These are phyloP conservation scores for Cossypha caffra DNA, from an alignment of 2,797 vertebrate species.

Conservation along the genomic window DNA sequence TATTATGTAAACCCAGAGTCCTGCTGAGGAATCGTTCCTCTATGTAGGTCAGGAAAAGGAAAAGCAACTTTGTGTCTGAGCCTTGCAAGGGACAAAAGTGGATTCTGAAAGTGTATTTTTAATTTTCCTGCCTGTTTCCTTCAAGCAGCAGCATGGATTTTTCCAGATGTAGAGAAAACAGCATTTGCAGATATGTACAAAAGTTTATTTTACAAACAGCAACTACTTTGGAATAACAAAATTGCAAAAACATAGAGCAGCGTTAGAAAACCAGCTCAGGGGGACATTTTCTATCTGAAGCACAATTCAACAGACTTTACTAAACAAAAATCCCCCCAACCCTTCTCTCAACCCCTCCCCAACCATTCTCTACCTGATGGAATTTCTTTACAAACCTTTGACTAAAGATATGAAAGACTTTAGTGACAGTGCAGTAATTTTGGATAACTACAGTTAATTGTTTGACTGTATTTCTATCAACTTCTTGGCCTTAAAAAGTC, in stretches of 20 bases:
- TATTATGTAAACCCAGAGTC: neutral
- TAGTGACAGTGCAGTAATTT: neutral
- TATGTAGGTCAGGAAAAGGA: slow-evolving; percentile 25
- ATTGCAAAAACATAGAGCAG: slow-evolving; percentile 62
- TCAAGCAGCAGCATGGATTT: neutral
- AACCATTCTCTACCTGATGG: neutral
- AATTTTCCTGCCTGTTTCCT: slow-evolving; percentile 23
- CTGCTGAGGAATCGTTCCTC: neutral
- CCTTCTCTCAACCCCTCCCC: neutral
- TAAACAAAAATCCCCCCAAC: slow-evolving; percentile 45
- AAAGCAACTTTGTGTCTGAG: neutral
- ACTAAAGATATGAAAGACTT: neutral
- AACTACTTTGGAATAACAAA: slow-evolving; percentile 59
- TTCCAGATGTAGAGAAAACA: slow-evolving; percentile 58
- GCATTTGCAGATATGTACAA: slow-evolving; percentile 68
- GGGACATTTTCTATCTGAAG: slow-evolving; percentile 41
- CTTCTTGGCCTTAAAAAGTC: neutral
- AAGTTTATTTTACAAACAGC: slow-evolving; percentile 74
- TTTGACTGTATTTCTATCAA: fast-evolving
- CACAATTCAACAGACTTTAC: slow-evolving; percentile 32
- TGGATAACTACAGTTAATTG: neutral
- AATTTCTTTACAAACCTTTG: slow-evolving; percentile 27
- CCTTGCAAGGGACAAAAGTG: neutral
- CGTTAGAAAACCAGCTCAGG: slow-evolving; percentile 65
- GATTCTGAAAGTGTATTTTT: neutral